phyloP scores from a whole-genome alignment of 2,113 vertebrate genomes.

The Leptobrachium leishanense region DNA sequence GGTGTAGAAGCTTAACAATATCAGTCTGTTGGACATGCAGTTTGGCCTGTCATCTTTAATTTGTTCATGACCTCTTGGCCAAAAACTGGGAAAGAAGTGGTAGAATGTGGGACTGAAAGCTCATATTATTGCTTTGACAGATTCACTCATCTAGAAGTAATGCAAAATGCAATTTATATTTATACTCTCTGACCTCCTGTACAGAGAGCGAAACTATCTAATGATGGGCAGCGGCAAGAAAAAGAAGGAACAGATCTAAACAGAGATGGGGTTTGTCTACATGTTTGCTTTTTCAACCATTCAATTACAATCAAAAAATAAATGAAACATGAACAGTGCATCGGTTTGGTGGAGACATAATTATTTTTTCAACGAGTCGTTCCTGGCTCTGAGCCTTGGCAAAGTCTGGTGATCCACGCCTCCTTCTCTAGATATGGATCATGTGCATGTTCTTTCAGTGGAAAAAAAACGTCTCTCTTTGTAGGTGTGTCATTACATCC shows the following conservation, averaged over 20 bases:
- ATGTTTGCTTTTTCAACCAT: constrained; percentile 72
- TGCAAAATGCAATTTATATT: constrained; percentile 98
- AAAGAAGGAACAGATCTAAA: constrained; percentile 71
- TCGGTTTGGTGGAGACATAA: constrained; percentile 68
- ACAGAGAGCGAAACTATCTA: constrained; percentile 79
- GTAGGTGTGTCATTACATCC: constrained; percentile 64
- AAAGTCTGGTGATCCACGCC: constrained; percentile 61
- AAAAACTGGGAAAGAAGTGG: constrained; percentile 90
- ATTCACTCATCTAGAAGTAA: constrained; percentile 98
- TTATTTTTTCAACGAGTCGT: constrained; percentile 70
- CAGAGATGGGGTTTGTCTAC: constrained; percentile 78
- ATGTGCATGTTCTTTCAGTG: constrained; percentile 58
- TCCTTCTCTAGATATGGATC: constrained; percentile 67
- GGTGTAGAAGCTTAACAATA: constrained; percentile 78
- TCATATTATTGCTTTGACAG: constrained; percentile 97
- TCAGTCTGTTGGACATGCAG: constrained; percentile 90
- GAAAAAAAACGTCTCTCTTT: constrained; percentile 58
- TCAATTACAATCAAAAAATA: constrained; percentile 77
- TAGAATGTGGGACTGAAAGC: constrained; percentile 93
- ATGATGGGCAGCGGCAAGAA: constrained; percentile 70
- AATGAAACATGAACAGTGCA: constrained; percentile 67
- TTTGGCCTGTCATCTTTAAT: constrained; percentile 96
- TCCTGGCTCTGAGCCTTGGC: constrained; percentile 68
- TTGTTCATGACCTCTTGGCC: constrained; percentile 92
- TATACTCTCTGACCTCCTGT: constrained; percentile 89